Conservation (phyloP, 2,888 invertebrate species). For the Cryptus armator region DNA sequence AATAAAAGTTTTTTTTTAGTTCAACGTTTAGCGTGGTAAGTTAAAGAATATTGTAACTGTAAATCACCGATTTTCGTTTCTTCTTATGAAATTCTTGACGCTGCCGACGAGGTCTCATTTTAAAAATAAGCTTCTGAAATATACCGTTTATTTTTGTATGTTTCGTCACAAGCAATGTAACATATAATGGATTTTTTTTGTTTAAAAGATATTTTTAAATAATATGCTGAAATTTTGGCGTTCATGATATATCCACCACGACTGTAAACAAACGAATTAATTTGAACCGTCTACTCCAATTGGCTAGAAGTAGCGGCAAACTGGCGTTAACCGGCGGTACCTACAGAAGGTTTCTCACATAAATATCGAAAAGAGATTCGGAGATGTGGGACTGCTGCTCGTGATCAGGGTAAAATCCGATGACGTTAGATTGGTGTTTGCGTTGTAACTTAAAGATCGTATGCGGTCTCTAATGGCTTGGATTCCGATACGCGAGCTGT, state of each 20-base stretch:
- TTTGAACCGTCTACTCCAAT: background rate
- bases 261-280: background rate
- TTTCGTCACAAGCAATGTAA: conserved; percentile 40
- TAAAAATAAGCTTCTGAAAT: conserved; percentile 83
- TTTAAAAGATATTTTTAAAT: conserved; percentile 7
- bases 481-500: too few relatives aligned
- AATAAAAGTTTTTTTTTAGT: background rate
- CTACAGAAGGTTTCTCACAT: background rate
- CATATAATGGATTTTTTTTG: conserved; percentile 15
- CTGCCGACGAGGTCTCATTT: conserved; percentile 77
- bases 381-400: too few relatives aligned
- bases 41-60: conserved; percentile 74
- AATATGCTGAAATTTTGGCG: conserved; percentile 1
- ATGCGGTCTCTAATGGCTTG: too few relatives aligned
- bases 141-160: conserved; percentile 64
- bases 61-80: conserved; percentile 81
- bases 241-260: background rate
- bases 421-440: too few relatives aligned
- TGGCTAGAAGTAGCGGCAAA: background rate
- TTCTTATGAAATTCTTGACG: conserved; percentile 78
- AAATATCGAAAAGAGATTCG: background rate
- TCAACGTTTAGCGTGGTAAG: conserved; percentile 48
- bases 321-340: background rate
- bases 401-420: too few relatives aligned
- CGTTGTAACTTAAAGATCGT: too few relatives aligned